Evolutionary conservation across 2,113 vertebrate species (phyloP).

Genomic region (Trogon surrucura): DNA sequence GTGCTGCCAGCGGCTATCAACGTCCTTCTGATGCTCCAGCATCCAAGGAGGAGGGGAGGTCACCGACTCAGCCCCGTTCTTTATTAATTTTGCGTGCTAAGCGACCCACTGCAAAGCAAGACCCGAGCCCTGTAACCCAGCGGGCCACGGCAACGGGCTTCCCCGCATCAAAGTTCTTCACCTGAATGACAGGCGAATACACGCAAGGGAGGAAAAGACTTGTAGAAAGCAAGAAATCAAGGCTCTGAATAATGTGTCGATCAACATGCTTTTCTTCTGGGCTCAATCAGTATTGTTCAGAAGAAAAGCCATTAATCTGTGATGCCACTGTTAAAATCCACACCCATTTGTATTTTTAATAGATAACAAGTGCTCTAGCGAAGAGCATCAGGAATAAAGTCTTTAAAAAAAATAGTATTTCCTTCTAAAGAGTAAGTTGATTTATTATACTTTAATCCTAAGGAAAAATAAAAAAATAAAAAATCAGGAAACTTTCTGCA

Average conservation of each 20-base stretch:
- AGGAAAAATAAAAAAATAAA: not conserved
- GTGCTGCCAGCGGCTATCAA: rapidly evolving
- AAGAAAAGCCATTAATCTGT: not conserved
- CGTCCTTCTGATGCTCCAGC: rapidly evolving
- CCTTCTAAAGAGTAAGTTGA: not conserved
- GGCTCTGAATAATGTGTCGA: not conserved
- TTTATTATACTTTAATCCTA: not conserved
- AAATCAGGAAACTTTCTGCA: not conserved
- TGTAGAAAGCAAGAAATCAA: not conserved
- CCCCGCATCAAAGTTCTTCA: not conserved
- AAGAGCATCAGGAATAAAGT: not conserved
- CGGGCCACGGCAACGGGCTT: rapidly evolving
- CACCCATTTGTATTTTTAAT: not conserved
- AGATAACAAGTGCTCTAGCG: not conserved
- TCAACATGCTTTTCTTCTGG: not conserved
- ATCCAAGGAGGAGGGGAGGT: not conserved
- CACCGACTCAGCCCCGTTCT: not conserved
- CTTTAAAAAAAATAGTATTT: not conserved
- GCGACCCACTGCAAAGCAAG: rapidly evolving
- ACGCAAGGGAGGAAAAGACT: not conserved
- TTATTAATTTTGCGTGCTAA: rapidly evolving
- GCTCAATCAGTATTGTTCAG: not conserved
- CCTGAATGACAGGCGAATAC: not conserved
- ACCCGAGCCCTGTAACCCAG: rapidly evolving
- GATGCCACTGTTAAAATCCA: not conserved